Conservation (phyloP, 2,113 vertebrate genomes). For the Casuarius casuarius region DNA sequence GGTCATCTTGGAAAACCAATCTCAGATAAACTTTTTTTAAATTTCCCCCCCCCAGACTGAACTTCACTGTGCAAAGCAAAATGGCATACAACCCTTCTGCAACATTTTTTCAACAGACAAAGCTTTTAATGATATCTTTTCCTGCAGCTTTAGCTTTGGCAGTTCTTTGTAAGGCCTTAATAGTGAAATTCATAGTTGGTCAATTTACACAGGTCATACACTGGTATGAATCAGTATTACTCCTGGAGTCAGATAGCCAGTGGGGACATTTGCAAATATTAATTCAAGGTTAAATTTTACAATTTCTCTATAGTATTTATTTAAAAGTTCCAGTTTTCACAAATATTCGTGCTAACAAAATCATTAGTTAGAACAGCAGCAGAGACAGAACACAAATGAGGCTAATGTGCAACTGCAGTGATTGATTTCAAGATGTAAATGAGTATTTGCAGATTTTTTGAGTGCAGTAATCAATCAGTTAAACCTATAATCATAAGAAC, state of each 20-base stretch:
- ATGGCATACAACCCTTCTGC: neutral
- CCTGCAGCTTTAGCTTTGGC: neutral
- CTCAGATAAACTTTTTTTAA: neutral
- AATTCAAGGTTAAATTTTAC: neutral
- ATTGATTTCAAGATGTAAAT: neutral
- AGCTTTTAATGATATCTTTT: neutral
- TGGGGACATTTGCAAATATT: neutral
- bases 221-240: neutral
- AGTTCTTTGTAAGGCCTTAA: neutral
- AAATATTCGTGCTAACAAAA: neutral
- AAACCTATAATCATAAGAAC: neutral
- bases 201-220: neutral
- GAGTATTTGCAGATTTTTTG: neutral
- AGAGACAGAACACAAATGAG: neutral
- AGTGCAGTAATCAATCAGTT: neutral
- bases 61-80: neutral
- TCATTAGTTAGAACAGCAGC: neutral
- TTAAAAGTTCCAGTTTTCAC: neutral
- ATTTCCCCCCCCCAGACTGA: neutral
- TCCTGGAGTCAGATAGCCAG: neutral
- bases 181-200: neutral
- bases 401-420: neutral
- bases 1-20: neutral
- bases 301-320: neutral
- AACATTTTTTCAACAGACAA: neutral